Percentiles rank a stretch among this genome's conserved stretches.
Conservation (phyloP, 2,113 vertebrate species). For the Pampusana beccarii region DNA sequence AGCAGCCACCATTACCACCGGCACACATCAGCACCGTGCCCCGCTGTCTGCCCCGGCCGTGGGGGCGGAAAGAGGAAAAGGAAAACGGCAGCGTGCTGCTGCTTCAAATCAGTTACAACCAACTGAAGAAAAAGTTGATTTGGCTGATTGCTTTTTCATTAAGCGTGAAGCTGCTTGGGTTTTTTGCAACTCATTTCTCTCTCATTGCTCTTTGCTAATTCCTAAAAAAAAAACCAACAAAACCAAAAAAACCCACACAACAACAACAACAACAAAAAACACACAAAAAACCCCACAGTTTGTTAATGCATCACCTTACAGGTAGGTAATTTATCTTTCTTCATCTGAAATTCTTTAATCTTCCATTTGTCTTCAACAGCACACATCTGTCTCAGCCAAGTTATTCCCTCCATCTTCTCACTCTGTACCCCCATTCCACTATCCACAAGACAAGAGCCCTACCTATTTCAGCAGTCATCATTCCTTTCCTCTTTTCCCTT, state of each 20-base stretch:
- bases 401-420: not conserved
- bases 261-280: too few species aligned
- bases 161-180: not conserved
- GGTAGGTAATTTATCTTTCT: too few species aligned
- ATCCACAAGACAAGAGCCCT: not conserved
- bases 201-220: not conserved
- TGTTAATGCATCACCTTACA: not conserved
- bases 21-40: not conserved
- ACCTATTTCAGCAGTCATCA: not conserved
- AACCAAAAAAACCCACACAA: not conserved
- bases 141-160: not conserved
- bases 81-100: not conserved
- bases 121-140: not conserved
- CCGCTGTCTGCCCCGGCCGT: not conserved
- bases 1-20: not conserved
- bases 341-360: not conserved
- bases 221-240: not conserved
- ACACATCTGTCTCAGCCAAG: not conserved
- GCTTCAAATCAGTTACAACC: not conserved
- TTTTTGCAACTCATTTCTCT: not conserved
- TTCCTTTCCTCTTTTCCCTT: not conserved
- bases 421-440: fast-evolving
- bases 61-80: not conserved
- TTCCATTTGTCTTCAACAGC: not conserved
- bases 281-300: too few species aligned